These are phyloP conservation scores for Turdus rufiventris DNA, from an alignment of 2,113 vertebrate genomes.

Conservation along the genomic window DNA sequence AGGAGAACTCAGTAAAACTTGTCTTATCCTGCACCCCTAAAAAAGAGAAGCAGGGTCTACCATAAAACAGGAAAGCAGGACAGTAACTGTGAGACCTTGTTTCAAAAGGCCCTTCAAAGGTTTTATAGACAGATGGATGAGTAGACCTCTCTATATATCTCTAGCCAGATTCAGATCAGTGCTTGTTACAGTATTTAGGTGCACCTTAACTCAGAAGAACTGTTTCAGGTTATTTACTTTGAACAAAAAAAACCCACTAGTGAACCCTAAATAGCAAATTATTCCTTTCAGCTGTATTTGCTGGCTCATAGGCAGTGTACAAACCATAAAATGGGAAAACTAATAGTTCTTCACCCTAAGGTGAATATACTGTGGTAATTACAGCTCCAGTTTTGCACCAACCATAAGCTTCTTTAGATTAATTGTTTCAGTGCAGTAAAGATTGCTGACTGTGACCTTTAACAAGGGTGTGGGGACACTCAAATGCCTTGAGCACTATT, in stretches of 20 bases:
- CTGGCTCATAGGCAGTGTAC: neutral
- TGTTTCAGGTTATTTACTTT: neutral
- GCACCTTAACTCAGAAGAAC: neutral
- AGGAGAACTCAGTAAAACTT: neutral
- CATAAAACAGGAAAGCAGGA: neutral
- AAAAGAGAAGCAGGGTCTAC: neutral
- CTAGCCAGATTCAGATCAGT: neutral
- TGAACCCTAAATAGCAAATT: neutral
- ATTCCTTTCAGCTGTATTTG: neutral
- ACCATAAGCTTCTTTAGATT: neutral
- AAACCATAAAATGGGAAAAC: neutral
- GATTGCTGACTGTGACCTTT: slow-evolving; percentile 5
- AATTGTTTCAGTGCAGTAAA: neutral
- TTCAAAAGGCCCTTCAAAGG: neutral
- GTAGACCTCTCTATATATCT: neutral
- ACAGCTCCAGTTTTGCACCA: neutral
- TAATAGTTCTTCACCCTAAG: neutral
- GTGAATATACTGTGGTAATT: neutral
- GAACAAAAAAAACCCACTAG: neutral
- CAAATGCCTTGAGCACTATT: neutral
- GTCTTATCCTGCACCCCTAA: neutral
- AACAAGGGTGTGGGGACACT: slow-evolving; percentile 2
- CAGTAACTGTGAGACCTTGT: neutral
- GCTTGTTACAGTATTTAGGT: neutral
- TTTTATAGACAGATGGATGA: neutral